Conservation (phyloP, 2,797 vertebrate species). For the Premnoplex brunnescens region DNA sequence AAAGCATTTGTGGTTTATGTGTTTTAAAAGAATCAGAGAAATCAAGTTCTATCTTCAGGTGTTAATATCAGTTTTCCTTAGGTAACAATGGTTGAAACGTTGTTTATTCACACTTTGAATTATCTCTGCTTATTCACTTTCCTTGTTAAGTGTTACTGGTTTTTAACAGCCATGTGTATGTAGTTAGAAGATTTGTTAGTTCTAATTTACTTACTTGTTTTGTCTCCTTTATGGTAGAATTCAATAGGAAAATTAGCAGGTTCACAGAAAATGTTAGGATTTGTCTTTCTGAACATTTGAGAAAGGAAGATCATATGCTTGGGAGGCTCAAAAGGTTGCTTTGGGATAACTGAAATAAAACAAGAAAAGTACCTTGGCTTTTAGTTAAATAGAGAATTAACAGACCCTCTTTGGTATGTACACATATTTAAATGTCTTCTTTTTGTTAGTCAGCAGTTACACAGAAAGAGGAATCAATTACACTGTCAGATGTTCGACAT, state of each 20-base stretch:
- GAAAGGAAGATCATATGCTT: background rate
- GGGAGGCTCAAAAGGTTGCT: background rate
- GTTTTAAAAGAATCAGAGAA: background rate
- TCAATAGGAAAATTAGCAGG: background rate
- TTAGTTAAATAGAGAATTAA: background rate
- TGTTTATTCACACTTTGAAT: background rate
- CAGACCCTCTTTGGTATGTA: background rate
- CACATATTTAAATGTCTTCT: background rate
- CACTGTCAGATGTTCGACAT: background rate
- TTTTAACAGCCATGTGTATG: background rate
- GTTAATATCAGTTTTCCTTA: background rate
- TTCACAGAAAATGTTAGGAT: background rate
- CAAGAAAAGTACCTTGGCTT: background rate
- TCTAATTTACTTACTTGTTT: background rate
- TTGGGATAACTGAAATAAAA: background rate
- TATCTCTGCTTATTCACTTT: background rate
- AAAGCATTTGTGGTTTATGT: background rate
- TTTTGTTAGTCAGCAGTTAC: background rate
- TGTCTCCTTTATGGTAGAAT: background rate
- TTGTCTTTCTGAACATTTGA: background rate
- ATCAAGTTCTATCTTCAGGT: background rate
- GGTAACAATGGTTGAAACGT: background rate
- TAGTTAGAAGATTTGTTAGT: background rate
- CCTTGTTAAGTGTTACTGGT: background rate
- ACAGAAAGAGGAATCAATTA: background rate